Evolutionary conservation across 1,140 invertebrate species (phyloP).

Genomic region (Trypoxylus dichotomus): DNA sequence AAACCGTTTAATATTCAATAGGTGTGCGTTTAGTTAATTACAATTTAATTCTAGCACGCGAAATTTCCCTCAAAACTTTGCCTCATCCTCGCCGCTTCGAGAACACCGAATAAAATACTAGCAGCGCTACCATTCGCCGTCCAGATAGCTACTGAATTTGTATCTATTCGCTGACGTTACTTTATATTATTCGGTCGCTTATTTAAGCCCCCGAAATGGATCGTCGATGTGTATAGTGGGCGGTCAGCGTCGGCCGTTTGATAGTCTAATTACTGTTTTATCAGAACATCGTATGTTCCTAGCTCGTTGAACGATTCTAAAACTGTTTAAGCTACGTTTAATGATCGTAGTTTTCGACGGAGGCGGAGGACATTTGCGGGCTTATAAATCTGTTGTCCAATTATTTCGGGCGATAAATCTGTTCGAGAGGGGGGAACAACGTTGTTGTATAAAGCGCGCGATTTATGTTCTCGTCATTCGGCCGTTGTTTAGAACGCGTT

Average conservation of each 20-base stretch:
- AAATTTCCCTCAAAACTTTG: too few species aligned
- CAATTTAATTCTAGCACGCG: too few species aligned
- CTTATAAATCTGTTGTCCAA: conserved; percentile 13
- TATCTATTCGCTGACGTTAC: too few species aligned
- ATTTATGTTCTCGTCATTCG: too few species aligned
- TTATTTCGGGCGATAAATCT: background rate
- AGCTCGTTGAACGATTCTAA: background rate
- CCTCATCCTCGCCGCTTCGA: too few species aligned
- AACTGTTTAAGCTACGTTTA: conserved; percentile 21
- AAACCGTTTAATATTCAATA: too few species aligned
- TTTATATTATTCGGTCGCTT: too few species aligned
- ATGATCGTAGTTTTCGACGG: background rate
- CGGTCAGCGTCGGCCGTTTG: background rate
- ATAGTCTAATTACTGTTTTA: conserved; percentile 13
- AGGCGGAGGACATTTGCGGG: conserved; percentile 7
- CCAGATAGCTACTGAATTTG: too few species aligned
- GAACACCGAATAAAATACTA: too few species aligned
- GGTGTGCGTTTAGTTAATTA: too few species aligned
- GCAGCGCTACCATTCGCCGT: too few species aligned
- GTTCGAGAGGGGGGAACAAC: background rate
- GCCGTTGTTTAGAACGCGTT: background rate
- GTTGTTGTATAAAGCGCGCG: too few species aligned
- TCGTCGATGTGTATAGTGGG: background rate
- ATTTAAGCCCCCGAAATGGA: background rate
- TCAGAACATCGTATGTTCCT: background rate